These are phyloP conservation scores for Drosophila mojavensis DNA, from an alignment of 1,140 invertebrate genomes.

Conservation along the genomic window DNA sequence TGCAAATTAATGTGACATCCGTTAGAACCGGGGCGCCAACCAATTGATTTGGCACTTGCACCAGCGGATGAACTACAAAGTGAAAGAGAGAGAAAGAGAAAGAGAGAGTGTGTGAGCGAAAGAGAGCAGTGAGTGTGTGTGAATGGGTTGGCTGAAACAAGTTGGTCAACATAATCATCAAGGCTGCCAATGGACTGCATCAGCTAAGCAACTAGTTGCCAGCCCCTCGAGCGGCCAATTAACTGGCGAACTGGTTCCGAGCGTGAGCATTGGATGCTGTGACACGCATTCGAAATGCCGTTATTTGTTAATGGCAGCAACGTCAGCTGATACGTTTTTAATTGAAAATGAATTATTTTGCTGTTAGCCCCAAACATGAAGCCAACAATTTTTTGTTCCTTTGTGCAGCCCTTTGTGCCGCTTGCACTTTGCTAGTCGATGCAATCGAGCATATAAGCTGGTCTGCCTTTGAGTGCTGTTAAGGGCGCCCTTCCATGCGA, in stretches of 20 bases:
- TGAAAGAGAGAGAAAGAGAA: background rate
- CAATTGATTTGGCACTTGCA: slow-evolving; percentile 93
- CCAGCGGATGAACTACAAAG: slow-evolving; percentile 91
- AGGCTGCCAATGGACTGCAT: background rate
- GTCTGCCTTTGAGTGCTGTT: too few relatives aligned
- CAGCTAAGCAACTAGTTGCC: background rate
- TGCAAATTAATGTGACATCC: slow-evolving; percentile 93
- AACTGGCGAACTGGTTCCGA: background rate
- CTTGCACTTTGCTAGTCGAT: too few relatives aligned
- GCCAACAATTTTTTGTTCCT: too few relatives aligned
- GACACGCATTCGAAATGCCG: slow-evolving; percentile 9
- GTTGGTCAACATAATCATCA: slow-evolving; percentile 39
- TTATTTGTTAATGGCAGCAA: slow-evolving; percentile 56
- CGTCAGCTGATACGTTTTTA: slow-evolving; percentile 76
- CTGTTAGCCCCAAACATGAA: slow-evolving; percentile 45
- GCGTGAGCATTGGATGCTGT: background rate
- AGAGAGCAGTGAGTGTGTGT: background rate
- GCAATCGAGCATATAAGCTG: too few relatives aligned
- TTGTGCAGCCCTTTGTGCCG: too few relatives aligned
- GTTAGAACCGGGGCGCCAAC: slow-evolving; percentile 91
- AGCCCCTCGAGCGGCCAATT: slow-evolving; percentile 8
- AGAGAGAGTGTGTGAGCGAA: slow-evolving; percentile 2
- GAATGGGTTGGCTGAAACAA: slow-evolving; percentile 7
- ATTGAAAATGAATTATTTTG: slow-evolving; percentile 83
- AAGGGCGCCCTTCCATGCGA: too few relatives aligned